Conservation (phyloP, 2,888 invertebrate genomes). For the Pyrochroa serraticornis region DNA sequence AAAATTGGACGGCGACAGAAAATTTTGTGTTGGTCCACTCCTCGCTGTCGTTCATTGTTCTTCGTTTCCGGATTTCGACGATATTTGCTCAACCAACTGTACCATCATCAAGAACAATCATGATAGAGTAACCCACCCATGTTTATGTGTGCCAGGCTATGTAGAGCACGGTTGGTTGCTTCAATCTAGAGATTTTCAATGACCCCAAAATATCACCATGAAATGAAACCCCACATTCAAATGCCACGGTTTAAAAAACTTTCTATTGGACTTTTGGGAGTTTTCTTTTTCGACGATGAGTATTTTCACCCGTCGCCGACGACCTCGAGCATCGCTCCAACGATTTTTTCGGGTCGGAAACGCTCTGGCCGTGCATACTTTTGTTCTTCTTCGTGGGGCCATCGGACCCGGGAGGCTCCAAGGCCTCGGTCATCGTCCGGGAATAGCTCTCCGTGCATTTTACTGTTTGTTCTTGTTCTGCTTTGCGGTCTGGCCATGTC, state of each 20-base stretch:
- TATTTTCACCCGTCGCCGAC: constrained; percentile 11
- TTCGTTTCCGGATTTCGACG: constrained; percentile 1
- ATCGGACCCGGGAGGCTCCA: constrained; percentile 44
- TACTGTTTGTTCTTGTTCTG: constrained; percentile 25
- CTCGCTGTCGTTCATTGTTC: not conserved
- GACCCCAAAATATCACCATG: constrained; percentile 49
- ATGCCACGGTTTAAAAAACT: constrained; percentile 26
- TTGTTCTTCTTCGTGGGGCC: constrained; percentile 43
- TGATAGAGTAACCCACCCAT: constrained; percentile 36
- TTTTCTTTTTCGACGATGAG: constrained; percentile 7
- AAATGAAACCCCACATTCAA: constrained; percentile 41
- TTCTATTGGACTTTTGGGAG: constrained; percentile 6
- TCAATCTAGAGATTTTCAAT: constrained; percentile 51
- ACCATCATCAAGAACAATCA: constrained; percentile 5
- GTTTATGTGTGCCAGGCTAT: constrained; percentile 45
- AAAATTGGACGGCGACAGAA: not conserved
- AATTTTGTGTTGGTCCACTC: not conserved
- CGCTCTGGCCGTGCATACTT: constrained; percentile 21
- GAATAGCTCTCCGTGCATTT: constrained; percentile 35
- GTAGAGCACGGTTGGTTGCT: constrained; percentile 49
- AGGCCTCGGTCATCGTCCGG: constrained; percentile 47
- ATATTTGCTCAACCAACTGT: no score
- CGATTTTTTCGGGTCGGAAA: constrained; percentile 14
- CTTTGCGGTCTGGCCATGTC: constrained; percentile 26
- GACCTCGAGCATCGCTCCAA: constrained; percentile 3